These are phyloP conservation scores for Ceratina australensis DNA, from an alignment of 1,140 invertebrate genomes.

Conservation along the genomic window DNA sequence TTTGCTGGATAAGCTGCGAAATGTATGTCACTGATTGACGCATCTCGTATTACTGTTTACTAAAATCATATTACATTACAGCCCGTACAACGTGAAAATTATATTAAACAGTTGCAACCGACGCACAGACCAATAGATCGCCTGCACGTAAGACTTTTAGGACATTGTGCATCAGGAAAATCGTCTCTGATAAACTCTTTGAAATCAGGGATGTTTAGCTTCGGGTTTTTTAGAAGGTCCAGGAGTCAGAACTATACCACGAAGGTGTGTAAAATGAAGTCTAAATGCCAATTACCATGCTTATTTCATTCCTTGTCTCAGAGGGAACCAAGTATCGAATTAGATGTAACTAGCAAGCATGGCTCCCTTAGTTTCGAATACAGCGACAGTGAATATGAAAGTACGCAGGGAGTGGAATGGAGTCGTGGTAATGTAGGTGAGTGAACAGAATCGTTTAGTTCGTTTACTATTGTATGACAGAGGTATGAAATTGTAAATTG, in stretches of 20 bases:
- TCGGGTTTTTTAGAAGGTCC: constrained; percentile 82
- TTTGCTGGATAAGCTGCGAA: constrained; percentile 85
- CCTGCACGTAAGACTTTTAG: constrained; percentile 89
- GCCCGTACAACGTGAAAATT: constrained; percentile 81
- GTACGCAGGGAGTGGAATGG: constrained; percentile 77
- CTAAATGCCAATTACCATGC: neutral
- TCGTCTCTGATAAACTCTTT: constrained; percentile 86
- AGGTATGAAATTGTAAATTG: neutral
- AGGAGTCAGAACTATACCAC: constrained; percentile 75
- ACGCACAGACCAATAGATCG: constrained; percentile 83
- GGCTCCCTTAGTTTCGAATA: constrained; percentile 83
- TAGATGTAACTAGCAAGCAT: constrained; percentile 83
- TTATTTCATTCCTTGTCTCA: constrained; percentile 50
- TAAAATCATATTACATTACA: constrained; percentile 47
- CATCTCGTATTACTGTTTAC: neutral
- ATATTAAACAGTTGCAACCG: constrained; percentile 86
- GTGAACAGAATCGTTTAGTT: constrained; percentile 13
- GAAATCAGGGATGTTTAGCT: constrained; percentile 84
- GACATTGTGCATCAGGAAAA: constrained; percentile 89
- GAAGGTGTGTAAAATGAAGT: constrained; percentile 66
- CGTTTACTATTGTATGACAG: constrained; percentile 13
- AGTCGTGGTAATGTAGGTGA: constrained; percentile 75
- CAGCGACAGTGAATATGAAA: constrained; percentile 78
- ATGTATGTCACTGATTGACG: constrained; percentile 77
- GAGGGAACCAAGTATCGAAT: constrained; percentile 81